A percentile compares a stretch with the other conserved stretches of the same genome.
Conservation (phyloP, 2,888 invertebrate species). For the Matsumyia berberina region DNA sequence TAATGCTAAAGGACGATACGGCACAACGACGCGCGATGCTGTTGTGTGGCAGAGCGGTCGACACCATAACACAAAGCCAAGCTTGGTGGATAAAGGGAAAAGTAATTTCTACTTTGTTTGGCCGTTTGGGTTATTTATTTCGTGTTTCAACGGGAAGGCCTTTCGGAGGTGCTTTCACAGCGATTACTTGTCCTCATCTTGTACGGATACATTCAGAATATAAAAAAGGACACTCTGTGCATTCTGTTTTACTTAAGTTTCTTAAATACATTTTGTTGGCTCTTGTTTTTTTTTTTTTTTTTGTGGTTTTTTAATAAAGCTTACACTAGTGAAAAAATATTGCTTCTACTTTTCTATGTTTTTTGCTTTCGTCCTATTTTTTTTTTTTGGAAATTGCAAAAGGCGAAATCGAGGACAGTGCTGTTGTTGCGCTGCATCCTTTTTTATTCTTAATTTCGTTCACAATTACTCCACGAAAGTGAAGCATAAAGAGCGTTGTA, state of each 20-base stretch:
- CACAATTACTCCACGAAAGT: constrained; percentile 60
- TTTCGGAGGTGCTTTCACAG: constrained; percentile 37
- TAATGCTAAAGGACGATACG: constrained; percentile 69
- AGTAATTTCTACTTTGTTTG: constrained; percentile 55
- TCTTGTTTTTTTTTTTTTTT: constrained; percentile 20
- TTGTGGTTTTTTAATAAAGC: constrained; percentile 39
- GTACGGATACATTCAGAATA: constrained; percentile 3
- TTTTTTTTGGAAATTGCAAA: constrained; percentile 31
- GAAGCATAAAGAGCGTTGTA: constrained; percentile 34
- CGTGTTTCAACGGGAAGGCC: constrained; percentile 22
- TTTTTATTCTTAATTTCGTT: constrained; percentile 57
- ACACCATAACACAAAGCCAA: constrained; percentile 42
- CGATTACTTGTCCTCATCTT: constrained; percentile 9
- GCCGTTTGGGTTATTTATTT: constrained; percentile 36
- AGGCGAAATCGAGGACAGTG: constrained; percentile 25
- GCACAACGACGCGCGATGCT: constrained; percentile 29
- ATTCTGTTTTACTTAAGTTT: constrained; percentile 25
- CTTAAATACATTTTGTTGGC: constrained; percentile 18
- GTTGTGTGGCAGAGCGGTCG: constrained; percentile 19
- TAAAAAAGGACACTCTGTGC: constrained; percentile 11
- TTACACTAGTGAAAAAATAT: constrained; percentile 37
- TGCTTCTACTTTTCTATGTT: constrained; percentile 6
- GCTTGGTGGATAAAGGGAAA: constrained; percentile 52
- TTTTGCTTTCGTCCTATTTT: constrained; percentile 26
- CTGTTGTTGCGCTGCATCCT: constrained; percentile 14